Evolutionary conservation across 2,797 vertebrate genomes (phyloP), one percentile per base, ranked within the genome.

Genomic region (Gallinago stenura): DNA sequence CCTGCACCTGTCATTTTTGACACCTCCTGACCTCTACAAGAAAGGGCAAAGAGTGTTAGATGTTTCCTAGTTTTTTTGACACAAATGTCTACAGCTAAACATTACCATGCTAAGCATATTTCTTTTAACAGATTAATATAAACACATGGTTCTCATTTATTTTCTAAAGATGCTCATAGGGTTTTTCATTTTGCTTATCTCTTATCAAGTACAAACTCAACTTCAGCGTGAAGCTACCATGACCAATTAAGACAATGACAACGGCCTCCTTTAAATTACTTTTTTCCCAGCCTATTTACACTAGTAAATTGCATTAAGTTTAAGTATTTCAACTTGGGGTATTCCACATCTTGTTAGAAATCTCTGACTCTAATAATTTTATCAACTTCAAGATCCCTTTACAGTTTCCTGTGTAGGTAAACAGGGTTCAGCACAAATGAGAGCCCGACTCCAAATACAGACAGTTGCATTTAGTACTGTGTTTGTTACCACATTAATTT

Each of bases 401-500:
- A 45, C 62, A 90, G 20, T 26, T 83, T 90, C 66, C 69, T 69
- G 39, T 35, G 22, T 24, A 91, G 91, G 83, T 93, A 82, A 86
- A 51, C 43, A 79, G 43, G 4, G n/a, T 54, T 80, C 76, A 89
- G 66, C 35, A 88, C 61, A 90, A 92, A 92, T 21, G 14, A 83
- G 18, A 66, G 31, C 62, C 69, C 62, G 80, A n/a, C 4, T 87
- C 83, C 83, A 82, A 91, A 95, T 46, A 93, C 6, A 85, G 79
- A 61, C 46, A 46, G 51, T 75, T 78, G 57, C 79, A 46, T 91
- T 93, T 76, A 95, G 77, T 39, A 43, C 35, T 65, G 65, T 80
- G 61, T 91, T 91, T 90, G 58, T 84, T 84, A 77, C 93, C 83
- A 93, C 85, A 87, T 72, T 58, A 51, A 76, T 95, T 96, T 92